Conservation (phyloP, 2,113 vertebrate genomes). For the Strix aluco region DNA sequence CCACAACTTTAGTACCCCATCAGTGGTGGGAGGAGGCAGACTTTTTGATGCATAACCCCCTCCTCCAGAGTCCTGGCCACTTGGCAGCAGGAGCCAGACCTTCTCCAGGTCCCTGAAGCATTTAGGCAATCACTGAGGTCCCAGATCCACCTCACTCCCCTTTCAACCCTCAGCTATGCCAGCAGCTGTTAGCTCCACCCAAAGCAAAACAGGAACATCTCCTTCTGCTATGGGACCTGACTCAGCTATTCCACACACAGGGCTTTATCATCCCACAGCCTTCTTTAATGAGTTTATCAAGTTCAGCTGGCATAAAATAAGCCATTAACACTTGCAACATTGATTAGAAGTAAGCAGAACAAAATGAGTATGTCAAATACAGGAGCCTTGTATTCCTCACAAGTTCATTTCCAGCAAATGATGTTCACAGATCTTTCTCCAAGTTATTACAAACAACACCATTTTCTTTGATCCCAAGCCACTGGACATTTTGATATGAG, state of each 20-base stretch:
- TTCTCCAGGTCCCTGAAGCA: background rate
- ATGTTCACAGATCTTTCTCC: background rate
- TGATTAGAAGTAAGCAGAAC: background rate
- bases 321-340: background rate
- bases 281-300: background rate
- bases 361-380: background rate
- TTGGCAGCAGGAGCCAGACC: background rate
- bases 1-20: background rate
- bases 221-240: background rate
- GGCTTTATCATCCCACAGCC: background rate
- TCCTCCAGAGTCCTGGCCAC: background rate
- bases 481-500: background rate
- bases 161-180: background rate
- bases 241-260: background rate
- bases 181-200: background rate
- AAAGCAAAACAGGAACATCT: background rate
- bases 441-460: background rate
- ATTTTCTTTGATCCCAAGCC: conserved; percentile 11
- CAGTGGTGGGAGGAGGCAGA: background rate
- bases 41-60: background rate
- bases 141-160: no score
- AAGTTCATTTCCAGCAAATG: background rate
- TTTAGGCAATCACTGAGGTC: background rate
- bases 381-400: background rate
- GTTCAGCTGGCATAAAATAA: background rate